Evolutionary conservation across 2,113 vertebrate species (phyloP).

Genomic region (Campylomormyrus tamandua): DNA sequence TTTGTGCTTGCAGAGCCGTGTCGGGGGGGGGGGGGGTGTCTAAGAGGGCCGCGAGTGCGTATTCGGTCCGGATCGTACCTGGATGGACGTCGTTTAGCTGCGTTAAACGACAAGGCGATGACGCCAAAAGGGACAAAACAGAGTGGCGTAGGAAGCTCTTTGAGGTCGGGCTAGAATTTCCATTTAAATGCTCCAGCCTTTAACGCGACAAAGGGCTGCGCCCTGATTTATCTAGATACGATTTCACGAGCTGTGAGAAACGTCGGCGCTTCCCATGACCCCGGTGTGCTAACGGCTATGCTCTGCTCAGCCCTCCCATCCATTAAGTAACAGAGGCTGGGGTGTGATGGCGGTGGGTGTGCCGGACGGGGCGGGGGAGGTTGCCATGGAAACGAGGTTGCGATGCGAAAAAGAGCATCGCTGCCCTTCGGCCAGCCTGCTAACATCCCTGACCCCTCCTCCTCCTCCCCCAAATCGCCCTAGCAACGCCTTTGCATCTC

Average conservation of each 20-base stretch:
- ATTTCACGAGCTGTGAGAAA: conserved; percentile 42
- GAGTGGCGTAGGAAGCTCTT: conserved; percentile 20
- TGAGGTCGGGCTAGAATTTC: conserved; percentile 36
- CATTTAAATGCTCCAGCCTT: conserved; percentile 32
- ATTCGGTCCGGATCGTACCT: not conserved
- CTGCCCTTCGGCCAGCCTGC: conserved; percentile 34
- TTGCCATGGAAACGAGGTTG: conserved; percentile 42
- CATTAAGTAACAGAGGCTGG: conserved; percentile 24
- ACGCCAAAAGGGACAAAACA: not conserved
- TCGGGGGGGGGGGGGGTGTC: not conserved
- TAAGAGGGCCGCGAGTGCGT: conserved; percentile 4
- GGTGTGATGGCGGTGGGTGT: not conserved
- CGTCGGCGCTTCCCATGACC: conserved; percentile 54
- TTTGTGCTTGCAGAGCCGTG: not conserved
- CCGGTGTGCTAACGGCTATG: conserved; percentile 26
- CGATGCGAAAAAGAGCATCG: conserved; percentile 3
- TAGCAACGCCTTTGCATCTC: conserved; percentile 33
- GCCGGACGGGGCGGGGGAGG: conserved; percentile 19
- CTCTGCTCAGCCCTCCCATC: conserved; percentile 21
- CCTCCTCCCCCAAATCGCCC: conserved; percentile 28
- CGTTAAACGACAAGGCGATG: not conserved
- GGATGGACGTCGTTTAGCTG: not conserved
- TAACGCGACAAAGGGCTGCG: conserved; percentile 30
- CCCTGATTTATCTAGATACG: conserved; percentile 43
- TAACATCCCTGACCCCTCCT: conserved; percentile 15